Conservation (phyloP, 2,888 invertebrate species). For the Melipona bicolor region DNA sequence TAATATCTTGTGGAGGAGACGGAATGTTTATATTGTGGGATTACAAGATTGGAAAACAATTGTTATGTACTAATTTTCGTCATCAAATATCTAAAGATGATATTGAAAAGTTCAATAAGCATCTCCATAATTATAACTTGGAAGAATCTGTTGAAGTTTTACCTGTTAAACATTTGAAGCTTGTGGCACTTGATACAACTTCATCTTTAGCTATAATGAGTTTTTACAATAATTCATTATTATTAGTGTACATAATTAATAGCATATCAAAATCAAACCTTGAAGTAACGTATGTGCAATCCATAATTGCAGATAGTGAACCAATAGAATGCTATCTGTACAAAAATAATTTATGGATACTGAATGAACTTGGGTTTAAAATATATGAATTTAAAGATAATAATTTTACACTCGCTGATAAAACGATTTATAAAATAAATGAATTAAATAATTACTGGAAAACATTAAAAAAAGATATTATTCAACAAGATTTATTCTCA, state of each 20-base stretch:
- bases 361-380: conserved; percentile 79
- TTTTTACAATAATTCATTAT: conserved; percentile 85
- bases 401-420: conserved; percentile 75
- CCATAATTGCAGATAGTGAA: conserved; percentile 83
- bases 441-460: conserved; percentile 76
- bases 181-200: conserved; percentile 76
- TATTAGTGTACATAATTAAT: conserved; percentile 84
- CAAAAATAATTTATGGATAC: conserved; percentile 81
- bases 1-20: conserved; percentile 92
- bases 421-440: conserved; percentile 67
- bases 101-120: conserved; percentile 73
- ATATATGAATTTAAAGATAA: conserved; percentile 82
- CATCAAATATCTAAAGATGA: conserved; percentile 79
- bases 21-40: conserved; percentile 91
- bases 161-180: conserved; percentile 83
- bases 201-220: conserved; percentile 85
- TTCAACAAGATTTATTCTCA: conserved; percentile 74
- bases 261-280: conserved; percentile 72
- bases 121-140: conserved; percentile 74
- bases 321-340: conserved; percentile 84
- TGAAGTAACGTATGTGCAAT: conserved; percentile 79
- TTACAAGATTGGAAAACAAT: conserved; percentile 86
- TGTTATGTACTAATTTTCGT: conserved; percentile 85
- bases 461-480: conserved; percentile 66
- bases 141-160: conserved; percentile 77